phyloP scores from a whole-genome alignment of 2,113 vertebrate genomes.

The Pteruthius melanotis region DNA sequence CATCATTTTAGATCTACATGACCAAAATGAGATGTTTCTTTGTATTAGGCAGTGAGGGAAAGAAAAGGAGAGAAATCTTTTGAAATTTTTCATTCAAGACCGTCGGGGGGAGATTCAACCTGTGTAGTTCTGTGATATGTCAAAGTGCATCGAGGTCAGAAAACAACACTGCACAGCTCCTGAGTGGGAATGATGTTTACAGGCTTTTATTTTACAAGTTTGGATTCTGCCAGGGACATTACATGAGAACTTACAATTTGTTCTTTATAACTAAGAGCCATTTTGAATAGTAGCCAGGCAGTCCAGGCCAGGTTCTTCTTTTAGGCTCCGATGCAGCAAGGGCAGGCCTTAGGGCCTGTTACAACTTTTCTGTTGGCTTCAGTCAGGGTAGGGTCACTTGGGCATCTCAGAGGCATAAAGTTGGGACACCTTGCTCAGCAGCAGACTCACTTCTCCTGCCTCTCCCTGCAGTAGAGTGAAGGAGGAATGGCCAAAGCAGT shows the following conservation, averaged over 20 bases:
- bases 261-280: slow-evolving; percentile 36
- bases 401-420: not conserved
- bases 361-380: not conserved
- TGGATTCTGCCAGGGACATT: slow-evolving; percentile 46
- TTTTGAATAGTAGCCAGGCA: slow-evolving; percentile 50
- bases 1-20: not conserved
- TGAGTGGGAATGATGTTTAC: slow-evolving; percentile 48
- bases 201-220: slow-evolving; percentile 50
- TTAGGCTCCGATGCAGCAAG: not conserved
- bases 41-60: not conserved
- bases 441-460: not conserved
- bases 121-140: not conserved
- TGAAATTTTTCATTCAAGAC: not conserved
- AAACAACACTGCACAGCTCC: slow-evolving; percentile 6
- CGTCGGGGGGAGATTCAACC: not conserved
- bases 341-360: accelerated
- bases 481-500: not conserved
- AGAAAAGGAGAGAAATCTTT: slow-evolving; percentile 4
- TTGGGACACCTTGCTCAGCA: not conserved
- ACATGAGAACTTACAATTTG: slow-evolving; percentile 60
- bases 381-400: not conserved
- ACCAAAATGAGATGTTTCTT: not conserved
- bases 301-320: slow-evolving; percentile 29
- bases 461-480: not conserved
- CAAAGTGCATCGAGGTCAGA: not conserved